Evolutionary conservation across 2,113 vertebrate genomes (phyloP).

Genomic region (Eublepharis macularius): DNA sequence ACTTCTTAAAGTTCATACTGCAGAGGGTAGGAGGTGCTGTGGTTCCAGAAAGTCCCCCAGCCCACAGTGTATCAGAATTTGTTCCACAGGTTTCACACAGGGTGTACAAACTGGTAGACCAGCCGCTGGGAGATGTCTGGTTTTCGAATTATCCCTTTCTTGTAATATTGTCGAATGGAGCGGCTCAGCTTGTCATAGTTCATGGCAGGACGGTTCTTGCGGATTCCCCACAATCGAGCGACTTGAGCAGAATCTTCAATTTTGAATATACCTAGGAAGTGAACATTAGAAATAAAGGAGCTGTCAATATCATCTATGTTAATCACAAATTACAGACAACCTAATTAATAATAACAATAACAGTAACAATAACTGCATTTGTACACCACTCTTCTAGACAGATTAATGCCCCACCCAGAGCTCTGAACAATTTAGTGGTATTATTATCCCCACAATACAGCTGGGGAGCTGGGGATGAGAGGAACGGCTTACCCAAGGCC

Average conservation of each 20-base stretch:
- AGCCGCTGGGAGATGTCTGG: slow-evolving; percentile 96
- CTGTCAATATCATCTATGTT: neutral
- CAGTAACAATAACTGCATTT: no score
- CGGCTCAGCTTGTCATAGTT: slow-evolving; percentile 99
- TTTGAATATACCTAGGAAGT: slow-evolving; percentile 92
- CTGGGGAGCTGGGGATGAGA: no score
- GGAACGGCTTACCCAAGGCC: no score
- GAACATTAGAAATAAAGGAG: neutral
- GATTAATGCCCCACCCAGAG: no score
- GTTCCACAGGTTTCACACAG: slow-evolving; percentile 68
- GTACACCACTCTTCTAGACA: no score
- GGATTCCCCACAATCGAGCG: slow-evolving; percentile 93
- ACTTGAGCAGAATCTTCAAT: slow-evolving; percentile 97
- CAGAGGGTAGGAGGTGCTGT: neutral
- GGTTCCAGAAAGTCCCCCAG: neutral
- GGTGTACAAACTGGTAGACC: slow-evolving; percentile 98
- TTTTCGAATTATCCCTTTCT: slow-evolving; percentile 98
- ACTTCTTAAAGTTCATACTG: neutral
- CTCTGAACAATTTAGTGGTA: no score
- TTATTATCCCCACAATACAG: no score
- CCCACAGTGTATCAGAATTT: neutral
- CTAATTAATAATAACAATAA: no score
- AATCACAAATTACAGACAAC: neutral
- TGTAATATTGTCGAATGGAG: slow-evolving; percentile 99
- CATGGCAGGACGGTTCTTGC: slow-evolving; percentile 98